Percentiles rank a stretch among this genome's conserved stretches.
Evolutionary conservation across 1,140 invertebrate genomes (phyloP).

Genomic region (Liolophura sinensis): DNA sequence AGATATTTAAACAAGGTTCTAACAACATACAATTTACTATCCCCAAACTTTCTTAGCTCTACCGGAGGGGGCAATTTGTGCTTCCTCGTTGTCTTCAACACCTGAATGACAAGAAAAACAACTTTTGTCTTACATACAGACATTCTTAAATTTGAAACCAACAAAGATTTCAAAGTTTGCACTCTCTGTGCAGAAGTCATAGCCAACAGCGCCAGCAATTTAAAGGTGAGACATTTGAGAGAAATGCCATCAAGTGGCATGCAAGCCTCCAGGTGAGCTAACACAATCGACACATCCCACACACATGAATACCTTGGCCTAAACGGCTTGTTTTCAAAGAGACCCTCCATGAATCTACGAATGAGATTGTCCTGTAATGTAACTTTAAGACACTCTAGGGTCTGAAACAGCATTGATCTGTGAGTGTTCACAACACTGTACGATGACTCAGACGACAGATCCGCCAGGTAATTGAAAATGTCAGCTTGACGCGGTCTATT

Average conservation of each 20-base stretch:
- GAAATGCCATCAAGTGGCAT: constrained; percentile 2
- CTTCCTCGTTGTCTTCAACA: constrained; percentile 13
- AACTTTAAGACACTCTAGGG: no score
- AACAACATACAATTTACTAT: constrained; percentile 15
- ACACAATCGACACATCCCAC: constrained; percentile 16
- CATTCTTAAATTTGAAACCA: constrained; percentile 1
- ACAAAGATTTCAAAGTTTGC: constrained; percentile 13
- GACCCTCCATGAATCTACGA: constrained; percentile 15
- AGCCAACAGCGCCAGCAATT: constrained; percentile 14
- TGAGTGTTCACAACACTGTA: no score
- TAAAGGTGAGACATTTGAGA: constrained; percentile 14
- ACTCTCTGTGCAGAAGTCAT: constrained; percentile 11
- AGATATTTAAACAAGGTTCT: constrained; percentile 10
- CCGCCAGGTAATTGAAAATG: no score
- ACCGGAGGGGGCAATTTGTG: background rate
- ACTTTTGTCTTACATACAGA: background rate
- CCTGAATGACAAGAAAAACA: constrained; percentile 6
- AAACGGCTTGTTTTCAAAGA: constrained; percentile 15
- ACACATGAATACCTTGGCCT: constrained; percentile 9
- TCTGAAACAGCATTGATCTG: no score
- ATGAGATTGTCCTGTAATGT: constrained; percentile 3
- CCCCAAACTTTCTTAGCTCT: constrained; percentile 6
- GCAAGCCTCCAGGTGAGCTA: constrained; percentile 12
- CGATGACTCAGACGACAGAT: no score
- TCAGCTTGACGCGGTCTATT: no score